These are phyloP conservation scores for Temnothorax longispinosus DNA, from an alignment of 1,140 invertebrate genomes.

Conservation along the genomic window DNA sequence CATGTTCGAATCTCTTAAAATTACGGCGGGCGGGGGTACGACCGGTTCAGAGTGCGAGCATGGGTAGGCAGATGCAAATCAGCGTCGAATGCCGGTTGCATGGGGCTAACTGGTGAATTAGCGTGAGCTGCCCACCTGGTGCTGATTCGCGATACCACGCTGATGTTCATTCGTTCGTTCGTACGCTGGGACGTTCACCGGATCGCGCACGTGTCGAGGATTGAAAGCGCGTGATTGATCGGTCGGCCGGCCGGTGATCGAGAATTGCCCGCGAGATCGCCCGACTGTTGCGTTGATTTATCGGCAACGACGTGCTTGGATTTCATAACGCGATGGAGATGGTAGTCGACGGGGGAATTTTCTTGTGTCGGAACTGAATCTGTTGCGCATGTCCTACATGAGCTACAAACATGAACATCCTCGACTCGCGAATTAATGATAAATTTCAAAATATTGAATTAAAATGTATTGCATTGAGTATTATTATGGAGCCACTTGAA, in stretches of 20 bases:
- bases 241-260: constrained; percentile 22
- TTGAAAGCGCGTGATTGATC: constrained; percentile 53
- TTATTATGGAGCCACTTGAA: background rate
- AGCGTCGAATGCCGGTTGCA: constrained; percentile 1
- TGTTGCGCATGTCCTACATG: background rate
- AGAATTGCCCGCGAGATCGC: constrained; percentile 47
- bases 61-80: constrained; percentile 47
- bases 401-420: background rate
- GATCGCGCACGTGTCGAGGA: constrained; percentile 41
- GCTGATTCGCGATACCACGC: constrained; percentile 43
- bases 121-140: constrained; percentile 46
- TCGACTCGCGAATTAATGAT: background rate
- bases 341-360: constrained; percentile 4
- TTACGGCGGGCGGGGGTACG: background rate
- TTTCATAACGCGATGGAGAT: constrained; percentile 42
- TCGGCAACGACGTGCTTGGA: constrained; percentile 27
- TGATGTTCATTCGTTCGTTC: constrained; percentile 36
- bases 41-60: background rate
- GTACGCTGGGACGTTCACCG: constrained; percentile 33
- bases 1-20: background rate
- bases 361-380: background rate
- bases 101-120: constrained; percentile 48
- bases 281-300: constrained; percentile 55
- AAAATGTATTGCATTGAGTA: background rate
- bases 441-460: background rate